Evolutionary conservation across 2,113 vertebrate genomes (phyloP).

Genomic region (Perca schrenkii): DNA sequence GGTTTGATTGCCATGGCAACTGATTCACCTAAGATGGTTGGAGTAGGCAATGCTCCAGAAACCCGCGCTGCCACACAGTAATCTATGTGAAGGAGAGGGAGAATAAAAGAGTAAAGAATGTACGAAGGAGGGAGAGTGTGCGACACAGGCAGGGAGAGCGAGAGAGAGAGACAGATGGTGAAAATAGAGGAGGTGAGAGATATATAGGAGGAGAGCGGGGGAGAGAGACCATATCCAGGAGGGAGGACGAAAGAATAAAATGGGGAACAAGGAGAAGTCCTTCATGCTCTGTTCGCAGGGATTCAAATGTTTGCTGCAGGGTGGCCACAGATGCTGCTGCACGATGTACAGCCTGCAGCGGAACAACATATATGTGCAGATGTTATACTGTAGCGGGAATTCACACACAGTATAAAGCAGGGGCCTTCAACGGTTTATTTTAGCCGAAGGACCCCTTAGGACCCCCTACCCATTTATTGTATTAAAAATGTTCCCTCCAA

Average conservation of each 20-base stretch:
- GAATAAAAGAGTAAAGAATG: conserved; percentile 51
- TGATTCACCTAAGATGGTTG: conserved; percentile 74
- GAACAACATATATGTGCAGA: neutral
- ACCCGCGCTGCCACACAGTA: conserved; percentile 48
- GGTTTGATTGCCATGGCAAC: conserved; percentile 83
- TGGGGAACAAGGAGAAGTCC: conserved; percentile 12
- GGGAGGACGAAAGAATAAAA: neutral
- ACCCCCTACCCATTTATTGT: no score
- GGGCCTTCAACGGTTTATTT: no score
- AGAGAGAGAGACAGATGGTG: neutral
- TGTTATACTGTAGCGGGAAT: neutral
- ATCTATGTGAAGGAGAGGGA: conserved; percentile 57
- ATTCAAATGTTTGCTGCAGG: conserved; percentile 34
- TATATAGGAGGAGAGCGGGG: neutral
- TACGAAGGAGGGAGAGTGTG: conserved; percentile 19
- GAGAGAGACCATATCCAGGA: neutral
- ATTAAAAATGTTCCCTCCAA: no score
- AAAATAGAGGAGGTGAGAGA: neutral
- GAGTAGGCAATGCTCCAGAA: conserved; percentile 71
- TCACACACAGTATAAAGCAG: no score
- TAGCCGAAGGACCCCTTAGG: no score
- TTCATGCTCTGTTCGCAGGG: conserved; percentile 34
- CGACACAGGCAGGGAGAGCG: neutral
- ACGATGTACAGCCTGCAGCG: neutral
- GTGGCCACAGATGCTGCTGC: neutral